A percentile compares a stretch with the other conserved stretches of the same genome.
Evolutionary conservation across 2,797 vertebrate species (phyloP).

Genomic region (Rallus crepitans): DNA sequence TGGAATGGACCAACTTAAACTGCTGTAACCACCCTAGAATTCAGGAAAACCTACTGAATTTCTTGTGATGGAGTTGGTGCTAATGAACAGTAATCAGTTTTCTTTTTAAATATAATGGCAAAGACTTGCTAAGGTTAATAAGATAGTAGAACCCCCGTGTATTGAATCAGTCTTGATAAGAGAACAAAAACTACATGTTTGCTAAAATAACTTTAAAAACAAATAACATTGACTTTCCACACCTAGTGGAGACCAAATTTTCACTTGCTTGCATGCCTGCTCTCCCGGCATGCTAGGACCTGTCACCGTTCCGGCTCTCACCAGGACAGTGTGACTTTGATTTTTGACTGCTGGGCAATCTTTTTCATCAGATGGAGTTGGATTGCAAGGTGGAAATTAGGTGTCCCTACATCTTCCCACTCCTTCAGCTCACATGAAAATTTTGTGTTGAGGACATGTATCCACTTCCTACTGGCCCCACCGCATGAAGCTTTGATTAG

Average conservation of each 20-base stretch:
- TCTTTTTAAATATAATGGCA: not conserved
- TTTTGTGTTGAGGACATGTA: constrained; percentile 51
- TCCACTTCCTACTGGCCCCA: constrained; percentile 46
- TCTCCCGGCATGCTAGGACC: constrained; percentile 76
- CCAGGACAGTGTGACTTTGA: constrained; percentile 76
- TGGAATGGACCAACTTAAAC: not conserved
- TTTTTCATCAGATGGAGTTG: constrained; percentile 85
- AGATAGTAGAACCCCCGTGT: constrained; percentile 19
- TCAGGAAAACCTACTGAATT: not conserved
- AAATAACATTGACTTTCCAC: constrained; percentile 77
- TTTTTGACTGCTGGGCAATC: constrained; percentile 86
- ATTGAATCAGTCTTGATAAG: constrained; percentile 8
- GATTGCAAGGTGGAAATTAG: constrained; percentile 88
- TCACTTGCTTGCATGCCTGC: constrained; percentile 76
- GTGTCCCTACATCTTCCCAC: constrained; percentile 81
- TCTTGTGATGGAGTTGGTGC: not conserved
- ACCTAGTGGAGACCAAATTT: constrained; percentile 81
- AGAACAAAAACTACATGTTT: constrained; percentile 63
- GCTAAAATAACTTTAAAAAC: constrained; percentile 74
- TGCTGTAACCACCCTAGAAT: not conserved
- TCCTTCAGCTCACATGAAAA: constrained; percentile 71
- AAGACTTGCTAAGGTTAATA: constrained; percentile 56
- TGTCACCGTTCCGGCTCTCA: constrained; percentile 74
- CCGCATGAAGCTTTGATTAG: constrained; percentile 61
- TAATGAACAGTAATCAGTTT: constrained; percentile 48